Evolutionary conservation across 2,888 invertebrate species (phyloP).

Genomic region (Eupithecia inturbata): DNA sequence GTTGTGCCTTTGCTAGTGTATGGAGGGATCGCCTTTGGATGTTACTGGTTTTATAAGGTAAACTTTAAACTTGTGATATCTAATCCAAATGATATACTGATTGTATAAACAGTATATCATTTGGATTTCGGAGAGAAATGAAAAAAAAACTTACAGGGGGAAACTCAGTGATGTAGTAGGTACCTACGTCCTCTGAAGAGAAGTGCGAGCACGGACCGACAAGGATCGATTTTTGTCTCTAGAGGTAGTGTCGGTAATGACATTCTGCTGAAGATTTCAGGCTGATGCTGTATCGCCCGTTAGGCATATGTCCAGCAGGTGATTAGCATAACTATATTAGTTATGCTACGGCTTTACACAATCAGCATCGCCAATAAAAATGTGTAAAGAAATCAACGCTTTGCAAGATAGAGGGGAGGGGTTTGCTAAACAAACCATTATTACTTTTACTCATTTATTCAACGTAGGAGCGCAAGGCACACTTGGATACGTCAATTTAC

Average conservation of each 20-base stretch:
- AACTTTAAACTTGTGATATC: slow-evolving; percentile 27
- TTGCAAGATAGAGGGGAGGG: neutral
- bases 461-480: too few species aligned
- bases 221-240: neutral
- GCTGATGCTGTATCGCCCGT: neutral
- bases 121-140: too few species aligned
- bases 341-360: neutral
- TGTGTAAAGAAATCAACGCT: neutral
- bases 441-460: too few species aligned
- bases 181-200: too few species aligned
- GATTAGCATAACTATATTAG: neutral
- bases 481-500: too few species aligned
- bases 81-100: neutral
- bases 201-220: neutral
- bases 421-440: neutral
- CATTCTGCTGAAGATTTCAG: neutral
- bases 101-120: too few species aligned
- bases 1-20: slow-evolving; percentile 89
- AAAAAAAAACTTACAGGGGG: too few species aligned
- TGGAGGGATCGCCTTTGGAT: slow-evolving; percentile 90
- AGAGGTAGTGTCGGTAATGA: too few species aligned
- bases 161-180: too few species aligned
- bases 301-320: neutral
- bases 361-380: neutral
- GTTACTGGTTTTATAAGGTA: slow-evolving; percentile 93